These are phyloP conservation scores for Nephrotoma guestfalica DNA, from an alignment of 2,888 invertebrate genomes.

Conservation along the genomic window DNA sequence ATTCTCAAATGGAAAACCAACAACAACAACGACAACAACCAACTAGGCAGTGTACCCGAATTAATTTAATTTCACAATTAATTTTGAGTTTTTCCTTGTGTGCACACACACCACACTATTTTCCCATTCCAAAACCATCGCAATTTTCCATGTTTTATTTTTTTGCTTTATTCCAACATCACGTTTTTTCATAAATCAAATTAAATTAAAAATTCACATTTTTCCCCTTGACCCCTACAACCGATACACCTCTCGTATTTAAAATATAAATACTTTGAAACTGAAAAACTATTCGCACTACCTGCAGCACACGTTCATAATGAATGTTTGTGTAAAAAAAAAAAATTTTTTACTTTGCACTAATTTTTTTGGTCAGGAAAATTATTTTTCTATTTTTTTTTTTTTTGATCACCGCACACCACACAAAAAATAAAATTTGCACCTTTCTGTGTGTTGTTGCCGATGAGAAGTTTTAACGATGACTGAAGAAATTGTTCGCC, in stretches of 20 bases:
- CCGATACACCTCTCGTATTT: too few relatives aligned
- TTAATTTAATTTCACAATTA: not conserved
- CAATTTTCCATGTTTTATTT: not conserved
- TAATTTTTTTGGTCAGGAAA: not conserved
- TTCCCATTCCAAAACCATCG: not conserved
- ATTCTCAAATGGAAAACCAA: not conserved
- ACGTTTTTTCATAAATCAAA: not conserved
- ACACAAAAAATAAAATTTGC: not conserved
- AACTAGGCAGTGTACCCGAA: not conserved
- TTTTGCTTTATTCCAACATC: not conserved
- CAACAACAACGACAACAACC: not conserved
- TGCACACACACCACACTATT: not conserved
- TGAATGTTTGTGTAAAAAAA: not conserved
- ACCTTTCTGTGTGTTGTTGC: not conserved
- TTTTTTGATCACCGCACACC: not conserved
- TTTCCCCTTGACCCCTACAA: not conserved
- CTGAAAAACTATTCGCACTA: not conserved
- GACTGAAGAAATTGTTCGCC: not conserved
- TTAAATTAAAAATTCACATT: not conserved
- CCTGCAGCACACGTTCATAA: not conserved
- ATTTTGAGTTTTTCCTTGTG: not conserved
- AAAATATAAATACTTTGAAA: not conserved
- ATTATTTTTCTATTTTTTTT: not conserved
- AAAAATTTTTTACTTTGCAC: not conserved
- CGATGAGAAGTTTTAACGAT: not conserved